Evolutionary conservation across 2,113 vertebrate species (phyloP), one percentile per base, ranked within the genome.

Genomic region (Anoplopoma fimbria): DNA sequence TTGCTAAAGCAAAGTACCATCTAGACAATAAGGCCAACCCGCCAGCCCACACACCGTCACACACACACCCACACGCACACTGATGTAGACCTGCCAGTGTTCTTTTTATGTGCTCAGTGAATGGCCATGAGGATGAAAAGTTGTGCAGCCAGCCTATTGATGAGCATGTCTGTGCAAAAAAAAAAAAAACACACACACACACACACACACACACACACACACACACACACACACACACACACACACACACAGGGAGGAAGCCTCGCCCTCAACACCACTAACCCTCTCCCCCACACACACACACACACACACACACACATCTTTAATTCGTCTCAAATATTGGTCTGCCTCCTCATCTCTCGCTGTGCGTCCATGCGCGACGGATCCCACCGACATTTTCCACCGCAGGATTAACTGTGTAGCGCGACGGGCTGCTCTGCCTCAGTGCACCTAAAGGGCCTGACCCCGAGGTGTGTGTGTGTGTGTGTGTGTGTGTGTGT

Each of bases 301-400:
- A 55, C 49, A 38, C 68, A 34, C 68, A 69, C 65, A 67, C 60
- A 62, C 33, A n/a, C 33, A n/a, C 33, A 36, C 10, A 12, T 63
- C 71, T 92, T 88, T 87, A 85, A 90, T 92, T 92, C 21, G 29
- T 81, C 82, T 88, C 81, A 87, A 87, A 85, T 81, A 83, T 88
- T 85, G 75, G 87, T 85, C 91, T 82, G 80, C 85, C 89, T 87
- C 86, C 85, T 88, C 89, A 75, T 84, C 89, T 88, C 87, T 82
- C 3, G 57, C 83, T 84, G 88, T 33, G 82, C 74, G 31, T 73
- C 89, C 91, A 90, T 90, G 93, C 90, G 89, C 83, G 90, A 89
- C 91, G 29, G 87, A 93, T 92, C 90, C 91, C 86, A 77, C 80
- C 87, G 53, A 87, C 89, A 91, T 92, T 94, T 95, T 94, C 92